phyloP scores from a whole-genome alignment of 2,797 vertebrate genomes.

The Anableps anableps region DNA sequence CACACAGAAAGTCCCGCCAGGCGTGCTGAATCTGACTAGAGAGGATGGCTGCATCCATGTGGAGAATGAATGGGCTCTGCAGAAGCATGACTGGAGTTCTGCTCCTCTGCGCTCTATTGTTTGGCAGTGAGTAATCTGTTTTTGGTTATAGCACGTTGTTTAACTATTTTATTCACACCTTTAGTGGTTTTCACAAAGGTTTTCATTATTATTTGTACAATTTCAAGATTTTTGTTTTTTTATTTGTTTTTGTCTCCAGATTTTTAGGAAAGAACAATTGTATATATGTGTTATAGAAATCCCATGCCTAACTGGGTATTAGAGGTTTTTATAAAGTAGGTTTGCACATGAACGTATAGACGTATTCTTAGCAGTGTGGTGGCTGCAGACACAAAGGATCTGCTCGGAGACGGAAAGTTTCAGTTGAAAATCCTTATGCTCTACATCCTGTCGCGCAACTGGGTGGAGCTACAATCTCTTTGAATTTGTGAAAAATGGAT shows the following conservation, averaged over 20 bases:
- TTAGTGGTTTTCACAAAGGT: neutral
- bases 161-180: neutral
- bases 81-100: conserved; percentile 66
- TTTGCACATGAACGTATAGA: conserved; percentile 34
- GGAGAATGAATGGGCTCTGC: conserved; percentile 80
- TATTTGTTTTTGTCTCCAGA: neutral
- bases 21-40: conserved; percentile 50
- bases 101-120: conserved; percentile 68
- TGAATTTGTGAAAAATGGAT: conserved; percentile 12
- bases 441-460: conserved; percentile 60
- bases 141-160: neutral
- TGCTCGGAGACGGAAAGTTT: conserved; percentile 71
- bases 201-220: neutral
- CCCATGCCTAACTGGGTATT: neutral
- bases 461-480: conserved; percentile 54
- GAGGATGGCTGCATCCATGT: conserved; percentile 72
- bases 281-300: neutral
- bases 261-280: neutral
- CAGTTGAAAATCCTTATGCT: conserved; percentile 70
- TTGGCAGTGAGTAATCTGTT: conserved; percentile 77
- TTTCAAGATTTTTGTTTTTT: neutral
- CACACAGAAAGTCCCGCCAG: conserved; percentile 39
- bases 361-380: conserved; percentile 24
- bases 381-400: conserved; percentile 75
- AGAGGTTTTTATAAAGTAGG: neutral